These are phyloP conservation scores for Contarinia nasturtii DNA, from an alignment of 1,140 invertebrate genomes.

Conservation along the genomic window DNA sequence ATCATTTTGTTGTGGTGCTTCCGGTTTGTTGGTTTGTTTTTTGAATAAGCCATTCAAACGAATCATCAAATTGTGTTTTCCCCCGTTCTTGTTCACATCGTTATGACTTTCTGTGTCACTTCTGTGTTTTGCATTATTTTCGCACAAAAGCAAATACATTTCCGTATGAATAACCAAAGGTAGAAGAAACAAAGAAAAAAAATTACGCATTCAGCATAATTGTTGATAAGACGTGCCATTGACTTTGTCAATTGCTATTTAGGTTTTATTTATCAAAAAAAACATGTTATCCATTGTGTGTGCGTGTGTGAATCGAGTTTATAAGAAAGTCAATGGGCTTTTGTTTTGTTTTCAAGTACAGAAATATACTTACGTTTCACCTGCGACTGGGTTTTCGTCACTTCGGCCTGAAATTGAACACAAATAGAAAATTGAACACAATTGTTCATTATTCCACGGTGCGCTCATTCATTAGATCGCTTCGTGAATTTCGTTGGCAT, in stretches of 20 bases:
- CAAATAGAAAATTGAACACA: too few species aligned
- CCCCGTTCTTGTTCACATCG: neutral
- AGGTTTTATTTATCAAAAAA: neutral
- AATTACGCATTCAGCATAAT: neutral
- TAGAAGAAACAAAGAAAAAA: neutral
- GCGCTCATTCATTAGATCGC: too few species aligned
- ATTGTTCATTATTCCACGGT: too few species aligned
- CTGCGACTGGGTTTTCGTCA: too few species aligned
- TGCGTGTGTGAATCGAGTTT: too few species aligned
- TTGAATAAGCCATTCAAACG: neutral
- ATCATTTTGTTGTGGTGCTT: neutral
- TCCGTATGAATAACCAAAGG: neutral
- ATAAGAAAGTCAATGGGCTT: too few species aligned
- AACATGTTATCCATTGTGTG: too few species aligned
- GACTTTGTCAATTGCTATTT: too few species aligned
- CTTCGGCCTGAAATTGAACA: too few species aligned
- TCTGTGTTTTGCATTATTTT: neutral
- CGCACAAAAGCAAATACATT: neutral
- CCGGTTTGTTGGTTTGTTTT: neutral
- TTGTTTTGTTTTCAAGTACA: too few species aligned
- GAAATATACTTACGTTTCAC: too few species aligned
- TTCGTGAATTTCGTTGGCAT: too few species aligned
- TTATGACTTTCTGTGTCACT: slow-evolving; percentile 1
- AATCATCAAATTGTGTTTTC: neutral
- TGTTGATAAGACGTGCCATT: neutral